Percentiles rank a stretch among this genome's conserved stretches.
These are phyloP conservation scores for Hemichromis elongatus DNA, from an alignment of 2,113 vertebrate species.

Conservation along the genomic window DNA sequence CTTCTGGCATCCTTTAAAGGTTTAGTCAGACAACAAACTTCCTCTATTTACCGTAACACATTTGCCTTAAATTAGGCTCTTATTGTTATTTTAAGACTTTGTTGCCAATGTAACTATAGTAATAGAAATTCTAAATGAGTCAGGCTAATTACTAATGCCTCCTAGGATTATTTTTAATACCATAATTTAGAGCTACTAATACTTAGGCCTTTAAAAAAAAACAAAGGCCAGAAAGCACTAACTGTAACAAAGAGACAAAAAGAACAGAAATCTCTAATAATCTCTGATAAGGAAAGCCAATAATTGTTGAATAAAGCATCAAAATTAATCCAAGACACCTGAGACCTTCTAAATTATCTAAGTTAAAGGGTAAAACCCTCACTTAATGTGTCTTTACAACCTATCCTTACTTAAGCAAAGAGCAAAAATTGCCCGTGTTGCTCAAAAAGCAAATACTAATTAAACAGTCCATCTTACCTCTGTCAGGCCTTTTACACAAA, in stretches of 20 bases:
- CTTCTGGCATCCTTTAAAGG: slow-evolving; percentile 32
- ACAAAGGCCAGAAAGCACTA: background rate
- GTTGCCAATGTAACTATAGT: background rate
- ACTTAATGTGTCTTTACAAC: background rate
- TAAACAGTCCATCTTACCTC: background rate
- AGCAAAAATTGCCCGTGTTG: background rate
- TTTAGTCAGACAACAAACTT: slow-evolving; percentile 45
- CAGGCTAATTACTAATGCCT: background rate
- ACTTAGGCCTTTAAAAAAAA: background rate
- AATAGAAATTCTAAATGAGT: slow-evolving; percentile 6
- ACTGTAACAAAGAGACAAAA: background rate
- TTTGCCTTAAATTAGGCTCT: slow-evolving; percentile 9
- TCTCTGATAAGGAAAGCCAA: background rate
- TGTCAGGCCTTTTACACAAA: background rate
- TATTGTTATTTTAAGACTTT: background rate
- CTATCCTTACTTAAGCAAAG: background rate
- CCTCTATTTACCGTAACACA: slow-evolving; percentile 37
- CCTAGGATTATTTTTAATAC: background rate
- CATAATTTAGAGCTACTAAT: background rate
- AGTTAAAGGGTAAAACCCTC: background rate
- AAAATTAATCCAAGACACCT: background rate
- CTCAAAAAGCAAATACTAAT: background rate
- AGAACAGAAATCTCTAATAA: background rate
- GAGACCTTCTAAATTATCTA: background rate
- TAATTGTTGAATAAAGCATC: background rate